Percentiles rank a stretch among this genome's conserved stretches.
Evolutionary conservation across 2,888 invertebrate genomes (phyloP).

Genomic region (Acanthosepion lycidas): DNA sequence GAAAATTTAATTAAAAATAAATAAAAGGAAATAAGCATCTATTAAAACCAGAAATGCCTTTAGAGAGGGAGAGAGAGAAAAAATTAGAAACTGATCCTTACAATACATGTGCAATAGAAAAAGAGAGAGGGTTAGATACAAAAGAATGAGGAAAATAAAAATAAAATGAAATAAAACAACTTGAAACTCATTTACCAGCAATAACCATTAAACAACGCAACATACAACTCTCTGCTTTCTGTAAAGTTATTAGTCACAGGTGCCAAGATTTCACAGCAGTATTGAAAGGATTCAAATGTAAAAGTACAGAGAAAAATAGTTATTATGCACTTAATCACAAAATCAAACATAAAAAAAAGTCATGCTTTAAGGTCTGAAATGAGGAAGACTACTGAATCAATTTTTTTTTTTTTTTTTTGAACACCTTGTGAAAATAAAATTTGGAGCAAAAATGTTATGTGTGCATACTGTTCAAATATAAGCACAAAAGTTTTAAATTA

Average conservation of each 20-base stretch:
- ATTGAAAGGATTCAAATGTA: not conserved
- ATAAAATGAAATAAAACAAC: not conserved
- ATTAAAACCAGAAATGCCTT: not conserved
- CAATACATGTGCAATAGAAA: not conserved
- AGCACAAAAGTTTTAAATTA: not conserved
- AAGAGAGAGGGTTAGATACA: not conserved
- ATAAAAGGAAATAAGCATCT: not conserved
- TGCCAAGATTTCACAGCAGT: not conserved
- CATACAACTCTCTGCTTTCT: not conserved
- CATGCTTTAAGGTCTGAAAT: not conserved
- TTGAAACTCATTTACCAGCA: not conserved
- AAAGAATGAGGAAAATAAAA: not conserved
- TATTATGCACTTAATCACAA: not conserved
- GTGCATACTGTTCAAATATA: not conserved
- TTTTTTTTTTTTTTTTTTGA: not conserved
- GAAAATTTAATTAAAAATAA: not conserved
- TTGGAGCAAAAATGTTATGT: not conserved
- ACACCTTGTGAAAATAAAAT: not conserved
- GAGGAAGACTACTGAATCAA: not conserved
- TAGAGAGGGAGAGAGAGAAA: not conserved
- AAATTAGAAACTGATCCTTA: not conserved
- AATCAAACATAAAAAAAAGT: not conserved
- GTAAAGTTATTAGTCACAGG: not conserved
- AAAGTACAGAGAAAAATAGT: constrained; percentile 10
- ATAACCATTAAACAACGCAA: not conserved